Percentiles rank a stretch among this genome's conserved stretches.
Evolutionary conservation across 1,140 invertebrate genomes (phyloP).

Genomic region (Cotesia glomerata): DNA sequence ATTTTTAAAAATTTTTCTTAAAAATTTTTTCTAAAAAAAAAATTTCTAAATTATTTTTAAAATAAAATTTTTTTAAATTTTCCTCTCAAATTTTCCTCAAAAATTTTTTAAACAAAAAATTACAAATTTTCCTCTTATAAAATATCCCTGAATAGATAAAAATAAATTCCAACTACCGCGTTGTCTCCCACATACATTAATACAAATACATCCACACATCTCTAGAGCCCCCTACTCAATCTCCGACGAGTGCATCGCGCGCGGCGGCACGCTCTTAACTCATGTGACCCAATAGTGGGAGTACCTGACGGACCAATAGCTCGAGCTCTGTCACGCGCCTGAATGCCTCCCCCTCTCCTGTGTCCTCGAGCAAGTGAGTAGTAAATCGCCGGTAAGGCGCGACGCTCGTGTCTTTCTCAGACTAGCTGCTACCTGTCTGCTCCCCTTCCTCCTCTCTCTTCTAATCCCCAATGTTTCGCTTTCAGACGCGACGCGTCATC

Average conservation of each 20-base stretch:
- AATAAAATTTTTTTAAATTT: too few relatives aligned
- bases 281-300: slow-evolving; percentile 34
- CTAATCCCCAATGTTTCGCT: slow-evolving; percentile 30
- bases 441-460: slow-evolving; percentile 14
- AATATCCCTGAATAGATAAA: too few relatives aligned
- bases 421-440: slow-evolving; percentile 10
- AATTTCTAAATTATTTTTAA: too few relatives aligned
- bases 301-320: slow-evolving; percentile 42
- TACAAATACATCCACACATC: slow-evolving; percentile 26
- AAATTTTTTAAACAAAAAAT: too few relatives aligned
- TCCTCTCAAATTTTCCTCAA: too few relatives aligned
- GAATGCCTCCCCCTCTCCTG: slow-evolving; percentile 44
- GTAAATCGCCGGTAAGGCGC: slow-evolving; percentile 14
- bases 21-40: too few relatives aligned
- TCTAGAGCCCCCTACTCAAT: slow-evolving; percentile 46
- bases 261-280: slow-evolving; percentile 23
- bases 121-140: too few relatives aligned
- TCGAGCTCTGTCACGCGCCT: slow-evolving; percentile 49
- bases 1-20: too few relatives aligned
- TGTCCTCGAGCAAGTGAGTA: slow-evolving; percentile 43
- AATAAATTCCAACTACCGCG: too few relatives aligned
- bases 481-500: slow-evolving; percentile 20
- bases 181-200: too few relatives aligned
- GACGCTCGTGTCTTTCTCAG: slow-evolving; percentile 25
- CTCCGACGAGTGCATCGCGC: slow-evolving; percentile 32